These are phyloP conservation scores for Myocastor coypus DNA, from an alignment of 2,113 vertebrate species.

Conservation along the genomic window DNA sequence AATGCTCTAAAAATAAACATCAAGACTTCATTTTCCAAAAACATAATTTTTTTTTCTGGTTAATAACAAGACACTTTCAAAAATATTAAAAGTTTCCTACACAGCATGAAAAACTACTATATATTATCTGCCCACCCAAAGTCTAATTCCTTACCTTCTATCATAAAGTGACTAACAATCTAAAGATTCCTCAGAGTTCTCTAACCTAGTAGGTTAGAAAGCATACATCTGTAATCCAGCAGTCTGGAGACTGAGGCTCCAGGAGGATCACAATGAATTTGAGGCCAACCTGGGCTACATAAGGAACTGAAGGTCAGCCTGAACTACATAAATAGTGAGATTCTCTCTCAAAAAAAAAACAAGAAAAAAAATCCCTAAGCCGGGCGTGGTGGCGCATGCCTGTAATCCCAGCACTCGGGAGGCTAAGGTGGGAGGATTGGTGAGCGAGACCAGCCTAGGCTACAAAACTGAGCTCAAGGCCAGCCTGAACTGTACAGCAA, in stretches of 20 bases:
- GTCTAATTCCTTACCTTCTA: constrained; percentile 7
- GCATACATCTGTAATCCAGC: not conserved
- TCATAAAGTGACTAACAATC: constrained; percentile 34
- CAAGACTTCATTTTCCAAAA: constrained; percentile 45
- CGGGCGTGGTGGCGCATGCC: too few species aligned
- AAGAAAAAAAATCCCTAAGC: not conserved
- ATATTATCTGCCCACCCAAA: not conserved
- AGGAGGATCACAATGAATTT: not conserved
- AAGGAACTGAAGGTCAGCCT: not conserved
- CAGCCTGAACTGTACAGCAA: too few species aligned
- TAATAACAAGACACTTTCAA: constrained; percentile 39
- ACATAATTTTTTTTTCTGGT: constrained; percentile 7
- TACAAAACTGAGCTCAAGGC: too few species aligned
- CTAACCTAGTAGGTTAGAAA: not conserved
- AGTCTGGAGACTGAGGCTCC: not conserved
- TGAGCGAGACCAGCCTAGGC: too few species aligned
- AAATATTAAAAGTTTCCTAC: constrained; percentile 42
- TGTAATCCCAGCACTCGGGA: too few species aligned
- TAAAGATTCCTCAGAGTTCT: not conserved
- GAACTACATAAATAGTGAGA: not conserved
- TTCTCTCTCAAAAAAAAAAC: not conserved
- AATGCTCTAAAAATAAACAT: constrained; percentile 39
- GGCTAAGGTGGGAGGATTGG: too few species aligned
- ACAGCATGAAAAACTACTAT: not conserved
- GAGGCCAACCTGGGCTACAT: not conserved